Evolutionary conservation across 2,113 vertebrate genomes (phyloP), one percentile per base, ranked within the genome.

Genomic region (Alaudala cheleensis): DNA sequence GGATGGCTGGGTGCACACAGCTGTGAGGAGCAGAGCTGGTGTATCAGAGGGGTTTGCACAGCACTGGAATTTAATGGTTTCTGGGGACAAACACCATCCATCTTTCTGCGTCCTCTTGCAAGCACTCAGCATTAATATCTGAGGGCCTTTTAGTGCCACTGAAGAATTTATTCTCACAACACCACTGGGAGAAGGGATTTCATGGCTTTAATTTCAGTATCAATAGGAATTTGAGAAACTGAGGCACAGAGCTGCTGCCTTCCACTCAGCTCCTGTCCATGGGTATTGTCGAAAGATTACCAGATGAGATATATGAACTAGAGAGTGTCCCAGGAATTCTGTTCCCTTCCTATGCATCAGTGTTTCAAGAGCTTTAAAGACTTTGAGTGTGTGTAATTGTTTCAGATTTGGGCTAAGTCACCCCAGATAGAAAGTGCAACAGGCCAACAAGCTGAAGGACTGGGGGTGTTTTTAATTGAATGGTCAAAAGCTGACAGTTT

Each of bases 91-190:
- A 40, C 15, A 40, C 26, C 61, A 87, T 87, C 81, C 67, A 57
- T 92, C 74, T 86, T 73, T 62, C 73, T 58, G 5, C 7, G 34
- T 18, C 20, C 19, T 21, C 45, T 29, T 87, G 64, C n/a, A 78
- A 81, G 76, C 70, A 79, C 87, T 95, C 78, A 95, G 78, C 70
- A 39, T 81, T 78, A 82, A 84, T 92, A 80, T 93, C 87, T 86
- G 62, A 95, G 50, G 64, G 54, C 71, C 81, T 95, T 87, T 94
- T 86, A 80, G 47, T 92, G 80, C 77, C 77, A 67, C 64, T 71
- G 69, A 93, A 92, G 90, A 93, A 91, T 93, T 94, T 94, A 86
- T 88, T 90, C 60, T 67, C 76, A 88, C 64, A 81, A 6, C 25
- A 73, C 61, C 47, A 78, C 40, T 88, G 90, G 71, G 74, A 96